These are phyloP conservation scores for Peromyscus eremicus DNA, from an alignment of 2,797 vertebrate genomes.

Conservation along the genomic window DNA sequence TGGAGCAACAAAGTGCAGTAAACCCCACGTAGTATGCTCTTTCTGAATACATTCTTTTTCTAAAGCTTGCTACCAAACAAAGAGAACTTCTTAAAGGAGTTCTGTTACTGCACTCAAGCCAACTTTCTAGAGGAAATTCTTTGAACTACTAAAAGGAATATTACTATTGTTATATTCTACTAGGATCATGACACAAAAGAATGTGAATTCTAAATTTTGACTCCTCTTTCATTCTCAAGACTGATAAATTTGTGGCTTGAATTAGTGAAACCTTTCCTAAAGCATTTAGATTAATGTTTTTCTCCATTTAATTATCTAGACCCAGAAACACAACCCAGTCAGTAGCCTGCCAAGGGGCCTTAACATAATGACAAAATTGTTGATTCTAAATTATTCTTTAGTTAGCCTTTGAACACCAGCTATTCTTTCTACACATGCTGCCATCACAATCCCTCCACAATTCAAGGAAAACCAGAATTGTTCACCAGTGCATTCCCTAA, in stretches of 20 bases:
- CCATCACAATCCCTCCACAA: neutral
- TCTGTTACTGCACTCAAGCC: neutral
- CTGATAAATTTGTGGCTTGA: neutral
- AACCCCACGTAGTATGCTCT: neutral
- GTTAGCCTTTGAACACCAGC: neutral
- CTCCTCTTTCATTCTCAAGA: constrained; percentile 43
- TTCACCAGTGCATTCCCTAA: neutral
- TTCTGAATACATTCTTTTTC: constrained; percentile 43
- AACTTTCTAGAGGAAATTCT: constrained; percentile 51
- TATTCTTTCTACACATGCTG: neutral
- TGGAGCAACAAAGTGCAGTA: constrained; percentile 14
- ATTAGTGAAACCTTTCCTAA: neutral
- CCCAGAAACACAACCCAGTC: neutral
- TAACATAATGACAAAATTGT: constrained; percentile 22
- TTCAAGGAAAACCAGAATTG: constrained; percentile 17
- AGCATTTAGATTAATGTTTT: neutral
- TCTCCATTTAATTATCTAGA: neutral
- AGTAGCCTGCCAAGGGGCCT: neutral
- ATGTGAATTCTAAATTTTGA: constrained; percentile 10
- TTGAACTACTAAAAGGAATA: constrained; percentile 18
- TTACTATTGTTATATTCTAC: neutral
- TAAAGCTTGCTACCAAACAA: constrained; percentile 52
- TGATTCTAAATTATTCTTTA: neutral
- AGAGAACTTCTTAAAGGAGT: constrained; percentile 45
- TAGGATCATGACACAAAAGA: neutral